Base-by-base conservation (phyloP, 2,888 invertebrate species). In the Abscondita cerata region DNA sequence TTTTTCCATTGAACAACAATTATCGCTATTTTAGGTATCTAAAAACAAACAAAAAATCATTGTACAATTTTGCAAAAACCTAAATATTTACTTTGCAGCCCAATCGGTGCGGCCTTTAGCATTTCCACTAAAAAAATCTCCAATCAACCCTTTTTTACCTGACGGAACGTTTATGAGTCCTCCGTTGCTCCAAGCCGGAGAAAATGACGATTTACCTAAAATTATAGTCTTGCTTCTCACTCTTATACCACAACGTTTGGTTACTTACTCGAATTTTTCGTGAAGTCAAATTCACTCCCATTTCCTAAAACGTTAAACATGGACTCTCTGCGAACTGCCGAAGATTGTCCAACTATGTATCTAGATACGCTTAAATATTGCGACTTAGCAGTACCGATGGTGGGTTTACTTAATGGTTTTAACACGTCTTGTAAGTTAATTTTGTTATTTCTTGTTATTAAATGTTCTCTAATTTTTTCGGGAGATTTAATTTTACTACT, bases 321-420 rank as follows among this genome's bases (percentile, higher is more conserved):
- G 0, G 75, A 72, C 55, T 77, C 76, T 54, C 75, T 71, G 56
- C 76, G 71, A 5, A 72, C 66, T 19, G 72, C 75, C 3, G 77
- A 72, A 12, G 78, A 75, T 68, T 79, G 78, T 62, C 92, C 92
- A 61, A 91, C 89, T 70, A 92, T 86, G 80, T 93, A 93, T 74
- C 93, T 85, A 68, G 92, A 87, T 66, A 91, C 88, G 67, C 87
- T 86, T 67, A 92, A 80, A 81, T 93, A 93, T 66, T 91, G 89
- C 72, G 90, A 90, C 70, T 92, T 92, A 1, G 88, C 89, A 15
- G 75, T 78, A 33, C 76, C 77, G 25, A 76, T 78, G 62, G 76
- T 79, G 11, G 77, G 76, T 71, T 80, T 79, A 13, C 77, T 75
- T 62, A 77, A 66, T 1, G 80, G 80, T 62, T 80, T 79, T 33